A percentile compares a stretch with the other conserved stretches of the same genome.
Conservation (phyloP, 1,140 invertebrate species). For the Listronotus oregonensis region DNA sequence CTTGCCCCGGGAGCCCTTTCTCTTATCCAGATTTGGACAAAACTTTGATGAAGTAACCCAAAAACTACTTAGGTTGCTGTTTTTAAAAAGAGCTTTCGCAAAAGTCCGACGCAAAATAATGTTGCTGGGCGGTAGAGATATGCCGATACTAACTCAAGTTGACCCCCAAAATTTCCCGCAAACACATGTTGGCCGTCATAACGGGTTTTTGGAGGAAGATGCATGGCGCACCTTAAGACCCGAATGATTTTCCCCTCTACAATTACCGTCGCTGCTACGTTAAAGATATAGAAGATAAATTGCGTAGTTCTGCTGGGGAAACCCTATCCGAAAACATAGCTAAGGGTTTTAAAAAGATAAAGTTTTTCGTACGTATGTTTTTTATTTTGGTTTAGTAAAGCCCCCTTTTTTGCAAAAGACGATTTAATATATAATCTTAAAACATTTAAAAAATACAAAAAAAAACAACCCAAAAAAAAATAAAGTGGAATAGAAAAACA, state of each 20-base stretch:
- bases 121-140: constrained; percentile 53
- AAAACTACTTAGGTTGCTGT: constrained; percentile 51
- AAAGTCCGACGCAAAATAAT: constrained; percentile 55
- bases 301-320: too few species aligned
- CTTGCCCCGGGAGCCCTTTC: background rate
- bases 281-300: constrained; percentile 2
- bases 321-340: too few species aligned
- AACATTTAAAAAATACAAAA: too few species aligned
- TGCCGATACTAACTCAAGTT: constrained; percentile 56
- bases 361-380: too few species aligned
- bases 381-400: too few species aligned
- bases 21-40: constrained; percentile 44
- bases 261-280: constrained; percentile 20
- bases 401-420: too few species aligned
- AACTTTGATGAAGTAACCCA: constrained; percentile 56
- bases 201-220: constrained; percentile 45
- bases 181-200: constrained; percentile 56
- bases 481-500: too few species aligned
- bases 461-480: too few species aligned
- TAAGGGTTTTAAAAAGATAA: too few species aligned
- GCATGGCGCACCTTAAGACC: constrained; percentile 45
- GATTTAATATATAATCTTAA: too few species aligned
- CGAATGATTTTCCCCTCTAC: constrained; percentile 20
- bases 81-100: constrained; percentile 56
- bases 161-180: constrained; percentile 55